A percentile compares a stretch with the other conserved stretches of the same genome.
phyloP scores from a whole-genome alignment of 2,888 invertebrate genomes.

The Galeopsomyia nigrocyanea region DNA sequence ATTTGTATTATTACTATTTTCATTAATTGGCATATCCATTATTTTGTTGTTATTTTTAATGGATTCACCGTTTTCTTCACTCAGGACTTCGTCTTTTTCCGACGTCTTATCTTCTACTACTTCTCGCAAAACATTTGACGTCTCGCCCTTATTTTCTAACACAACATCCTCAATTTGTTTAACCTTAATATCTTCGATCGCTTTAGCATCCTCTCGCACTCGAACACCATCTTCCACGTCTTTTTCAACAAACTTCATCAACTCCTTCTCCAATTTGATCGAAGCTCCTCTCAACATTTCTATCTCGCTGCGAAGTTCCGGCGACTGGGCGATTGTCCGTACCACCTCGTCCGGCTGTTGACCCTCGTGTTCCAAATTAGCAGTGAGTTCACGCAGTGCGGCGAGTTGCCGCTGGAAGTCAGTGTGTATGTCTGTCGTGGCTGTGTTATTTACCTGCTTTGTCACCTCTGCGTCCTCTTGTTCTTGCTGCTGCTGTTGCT shows the following conservation, averaged over 20 bases:
- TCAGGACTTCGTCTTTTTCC: background rate
- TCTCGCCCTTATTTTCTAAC: constrained; percentile 1
- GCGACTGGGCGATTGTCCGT: constrained; percentile 5
- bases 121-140: background rate
- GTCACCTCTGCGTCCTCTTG: constrained; percentile 53
- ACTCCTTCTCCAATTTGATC: constrained; percentile 30
- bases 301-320: constrained; percentile 30
- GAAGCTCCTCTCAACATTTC: constrained; percentile 41
- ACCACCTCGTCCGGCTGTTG: constrained; percentile 46
- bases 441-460: constrained; percentile 66
- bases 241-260: constrained; percentile 29
- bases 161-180: constrained; percentile 30
- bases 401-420: constrained; percentile 62
- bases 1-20: no score
- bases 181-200: background rate
- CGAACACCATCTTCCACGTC: background rate
- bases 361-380: constrained; percentile 59
- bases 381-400: constrained; percentile 59
- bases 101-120: background rate
- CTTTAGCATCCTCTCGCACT: background rate
- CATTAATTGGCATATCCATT: background rate
- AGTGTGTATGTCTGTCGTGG: constrained; percentile 63
- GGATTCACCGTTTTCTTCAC: background rate
- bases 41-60: background rate
- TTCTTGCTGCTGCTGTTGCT: no score